These are phyloP conservation scores for Chionoecetes opilio DNA, from an alignment of 1,140 invertebrate species.

Conservation along the genomic window DNA sequence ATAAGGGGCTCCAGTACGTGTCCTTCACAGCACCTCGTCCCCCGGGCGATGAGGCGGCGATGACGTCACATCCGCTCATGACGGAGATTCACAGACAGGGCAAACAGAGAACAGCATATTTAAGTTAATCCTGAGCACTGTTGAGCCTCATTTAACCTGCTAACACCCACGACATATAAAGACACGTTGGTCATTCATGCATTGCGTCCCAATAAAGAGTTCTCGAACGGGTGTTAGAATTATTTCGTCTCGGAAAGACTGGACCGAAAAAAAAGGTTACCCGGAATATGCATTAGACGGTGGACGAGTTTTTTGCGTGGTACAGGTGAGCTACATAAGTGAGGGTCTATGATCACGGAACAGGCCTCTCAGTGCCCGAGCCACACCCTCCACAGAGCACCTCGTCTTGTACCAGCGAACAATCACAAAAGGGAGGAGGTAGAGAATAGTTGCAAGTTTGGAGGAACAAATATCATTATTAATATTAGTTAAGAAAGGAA, in stretches of 20 bases:
- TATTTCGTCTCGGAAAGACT: background rate
- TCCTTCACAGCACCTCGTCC: slow-evolving; percentile 31
- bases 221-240: background rate
- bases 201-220: background rate
- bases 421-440: too few relatives aligned
- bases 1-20: background rate
- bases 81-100: background rate
- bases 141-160: background rate
- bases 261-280: background rate
- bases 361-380: too few relatives aligned
- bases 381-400: too few relatives aligned
- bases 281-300: background rate
- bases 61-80: slow-evolving; percentile 22
- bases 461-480: too few relatives aligned
- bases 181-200: background rate
- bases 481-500: too few relatives aligned
- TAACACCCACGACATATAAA: background rate
- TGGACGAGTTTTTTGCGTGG: background rate
- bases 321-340: too few relatives aligned
- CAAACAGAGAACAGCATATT: background rate
- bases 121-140: background rate
- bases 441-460: too few relatives aligned
- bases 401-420: too few relatives aligned
- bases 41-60: background rate
- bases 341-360: too few relatives aligned